phyloP scores from a whole-genome alignment of 2,888 invertebrate genomes.

The Drosophila macrospina region DNA sequence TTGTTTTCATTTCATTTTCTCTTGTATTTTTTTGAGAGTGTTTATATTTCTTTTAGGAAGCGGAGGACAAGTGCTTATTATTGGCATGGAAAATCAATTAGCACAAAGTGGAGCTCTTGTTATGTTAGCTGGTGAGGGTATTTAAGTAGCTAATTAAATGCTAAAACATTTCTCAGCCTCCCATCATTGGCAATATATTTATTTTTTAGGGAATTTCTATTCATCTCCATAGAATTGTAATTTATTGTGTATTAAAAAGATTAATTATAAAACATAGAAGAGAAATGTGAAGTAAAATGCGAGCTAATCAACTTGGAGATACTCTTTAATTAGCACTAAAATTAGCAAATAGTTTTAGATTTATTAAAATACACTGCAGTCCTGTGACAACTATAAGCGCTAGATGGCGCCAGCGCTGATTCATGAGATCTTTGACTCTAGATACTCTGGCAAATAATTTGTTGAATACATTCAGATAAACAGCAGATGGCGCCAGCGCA shows the following conservation, averaged over 20 bases:
- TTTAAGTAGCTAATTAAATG: slow-evolving; percentile 58
- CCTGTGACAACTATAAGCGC: no score
- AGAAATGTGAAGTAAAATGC: no score
- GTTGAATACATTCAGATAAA: no score
- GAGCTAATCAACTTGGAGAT: no score
- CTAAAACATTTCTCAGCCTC: slow-evolving; percentile 38
- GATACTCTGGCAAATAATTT: no score
- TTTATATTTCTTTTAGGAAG: slow-evolving; percentile 8
- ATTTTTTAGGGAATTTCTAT: neutral
- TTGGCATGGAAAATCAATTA: slow-evolving; percentile 73
- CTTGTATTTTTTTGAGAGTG: slow-evolving; percentile 18
- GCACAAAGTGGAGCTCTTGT: slow-evolving; percentile 47
- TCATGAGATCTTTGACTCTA: no score
- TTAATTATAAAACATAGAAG: neutral
- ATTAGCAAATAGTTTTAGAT: no score
- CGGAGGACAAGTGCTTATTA: slow-evolving; percentile 64
- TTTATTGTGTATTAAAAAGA: neutral
- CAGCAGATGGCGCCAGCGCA: no score
- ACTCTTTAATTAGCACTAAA: no score
- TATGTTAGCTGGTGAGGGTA: neutral
- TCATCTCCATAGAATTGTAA: neutral
- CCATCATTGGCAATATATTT: slow-evolving; percentile 21
- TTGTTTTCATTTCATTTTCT: slow-evolving; percentile 45
- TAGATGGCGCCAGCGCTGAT: no score
- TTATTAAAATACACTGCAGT: no score